Evolutionary conservation across 2,797 vertebrate genomes (phyloP), one percentile per base, ranked within the genome.

Genomic region (Tokudaia tokunoshimensis): DNA sequence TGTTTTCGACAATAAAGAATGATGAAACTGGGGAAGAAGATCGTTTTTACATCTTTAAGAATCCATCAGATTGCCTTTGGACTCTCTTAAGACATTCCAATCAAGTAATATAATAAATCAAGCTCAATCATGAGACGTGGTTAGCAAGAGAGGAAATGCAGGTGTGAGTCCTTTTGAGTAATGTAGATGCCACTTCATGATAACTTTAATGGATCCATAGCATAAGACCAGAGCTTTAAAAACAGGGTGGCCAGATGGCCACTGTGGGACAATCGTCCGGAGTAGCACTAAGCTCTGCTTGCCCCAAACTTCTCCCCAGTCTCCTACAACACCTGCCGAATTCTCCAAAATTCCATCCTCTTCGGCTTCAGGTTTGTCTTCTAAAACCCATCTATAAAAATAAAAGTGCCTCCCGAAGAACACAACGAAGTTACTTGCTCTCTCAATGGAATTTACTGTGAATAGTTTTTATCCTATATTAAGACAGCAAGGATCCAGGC

Each of bases 31-130:
- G 41, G 52, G 9, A 59, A 63, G 17, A 41, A 55, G 83, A 34
- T 95, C 15, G 70, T 34, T 92, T 94, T 96, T 82, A 82, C 84
- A 50, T 88, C 55, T 61, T 89, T 91, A 80, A 80, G 61, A 91
- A 92, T 34, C 41, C 34, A 92, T 47, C n/a, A 79, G 29, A 11
- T 37, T 75, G 59, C 84, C 55, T 96, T 92, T 63, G n/a, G 65
- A 79, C 37, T 81, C 57, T 85, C 55, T 88, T 93, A 89, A 76
- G 63, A 50, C 89, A 81, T 87, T 95, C 55, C 0, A 59, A 31
- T 83, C 31, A 89, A 83, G 44, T 47, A 26, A 57, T 41, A 74
- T 57, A 57, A 74, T 57, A 67, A 74, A 29, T 74, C 59, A 76
- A 24, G 31, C 22, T 74, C 72, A 44, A 37, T n/a, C 41, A 44